These are phyloP conservation scores for Piaya cayana DNA, from an alignment of 2,113 vertebrate genomes.

Conservation along the genomic window DNA sequence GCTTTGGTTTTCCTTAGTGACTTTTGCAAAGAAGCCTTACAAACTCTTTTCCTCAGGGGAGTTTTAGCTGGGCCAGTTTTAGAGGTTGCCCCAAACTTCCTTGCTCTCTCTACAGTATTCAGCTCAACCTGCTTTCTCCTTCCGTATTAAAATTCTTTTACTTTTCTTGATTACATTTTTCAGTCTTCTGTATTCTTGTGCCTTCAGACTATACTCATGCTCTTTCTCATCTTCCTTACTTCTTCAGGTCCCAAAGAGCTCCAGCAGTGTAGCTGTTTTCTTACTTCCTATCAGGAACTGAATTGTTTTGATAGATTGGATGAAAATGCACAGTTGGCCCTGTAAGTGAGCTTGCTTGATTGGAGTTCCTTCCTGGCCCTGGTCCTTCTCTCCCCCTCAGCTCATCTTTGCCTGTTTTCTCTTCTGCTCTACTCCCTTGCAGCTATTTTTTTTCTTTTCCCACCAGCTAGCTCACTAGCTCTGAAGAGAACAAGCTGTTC, in stretches of 20 bases:
- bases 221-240: neutral
- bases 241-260: neutral
- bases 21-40: neutral
- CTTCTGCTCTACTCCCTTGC: conserved; percentile 43
- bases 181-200: neutral
- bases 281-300: conserved; percentile 26
- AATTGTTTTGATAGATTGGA: conserved; percentile 29
- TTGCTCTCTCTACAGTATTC: neutral
- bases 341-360: conserved; percentile 2
- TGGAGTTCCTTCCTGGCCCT: conserved; percentile 21
- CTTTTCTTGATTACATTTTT: neutral
- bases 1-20: neutral
- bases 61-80: neutral
- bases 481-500: conserved; percentile 59
- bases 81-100: neutral
- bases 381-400: neutral
- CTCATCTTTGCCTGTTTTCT: conserved; percentile 48
- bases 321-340: conserved; percentile 8
- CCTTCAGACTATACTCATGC: neutral
- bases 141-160: neutral
- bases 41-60: neutral
- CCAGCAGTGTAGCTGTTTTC: conserved; percentile 2
- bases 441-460: conserved; percentile 4
- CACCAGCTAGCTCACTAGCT: conserved; percentile 4
- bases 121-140: neutral